phyloP scores from a whole-genome alignment of 2,888 invertebrate species.

The Drosophila prolongata region DNA sequence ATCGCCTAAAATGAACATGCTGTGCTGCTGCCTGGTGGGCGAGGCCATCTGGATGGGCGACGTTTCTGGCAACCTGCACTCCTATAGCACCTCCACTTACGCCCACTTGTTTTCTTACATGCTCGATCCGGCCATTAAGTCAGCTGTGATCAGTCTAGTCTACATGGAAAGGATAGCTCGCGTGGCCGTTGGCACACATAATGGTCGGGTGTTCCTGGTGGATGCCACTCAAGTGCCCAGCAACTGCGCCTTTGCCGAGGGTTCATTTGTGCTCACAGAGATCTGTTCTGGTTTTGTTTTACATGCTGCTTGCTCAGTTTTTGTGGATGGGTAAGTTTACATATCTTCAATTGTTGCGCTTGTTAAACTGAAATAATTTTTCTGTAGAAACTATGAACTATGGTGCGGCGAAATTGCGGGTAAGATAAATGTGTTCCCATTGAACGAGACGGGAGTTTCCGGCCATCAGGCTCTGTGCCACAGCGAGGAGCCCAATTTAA shows the following conservation, averaged over 20 bases:
- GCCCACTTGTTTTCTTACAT: conserved; percentile 87
- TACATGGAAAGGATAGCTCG: conserved; percentile 88
- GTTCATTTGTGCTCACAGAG: conserved; percentile 91
- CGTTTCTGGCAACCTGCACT: conserved; percentile 92
- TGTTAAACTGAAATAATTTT: too few relatives aligned
- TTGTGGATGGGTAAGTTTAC: conserved; percentile 75
- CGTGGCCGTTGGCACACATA: conserved; percentile 92
- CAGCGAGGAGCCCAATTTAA: conserved; percentile 84
- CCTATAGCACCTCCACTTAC: conserved; percentile 88
- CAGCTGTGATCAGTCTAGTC: conserved; percentile 88
- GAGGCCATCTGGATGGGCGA: conserved; percentile 95
- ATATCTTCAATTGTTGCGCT: neutral
- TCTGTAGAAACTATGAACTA: conserved; percentile 88
- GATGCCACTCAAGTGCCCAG: conserved; percentile 87
- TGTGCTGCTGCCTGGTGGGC: conserved; percentile 88
- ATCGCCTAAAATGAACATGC: conserved; percentile 81
- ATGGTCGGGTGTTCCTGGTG: conserved; percentile 91
- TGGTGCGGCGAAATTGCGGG: conserved; percentile 96
- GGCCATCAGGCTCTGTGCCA: conserved; percentile 90
- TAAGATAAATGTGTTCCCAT: conserved; percentile 90
- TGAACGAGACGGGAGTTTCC: conserved; percentile 89
- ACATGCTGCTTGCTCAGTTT: conserved; percentile 88
- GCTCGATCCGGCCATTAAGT: conserved; percentile 88
- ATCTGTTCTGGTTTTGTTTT: conserved; percentile 89
- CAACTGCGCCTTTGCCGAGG: conserved; percentile 88